These are phyloP conservation scores for Heliconius eleuchia DNA, from an alignment of 1,140 invertebrate species.

Conservation along the genomic window DNA sequence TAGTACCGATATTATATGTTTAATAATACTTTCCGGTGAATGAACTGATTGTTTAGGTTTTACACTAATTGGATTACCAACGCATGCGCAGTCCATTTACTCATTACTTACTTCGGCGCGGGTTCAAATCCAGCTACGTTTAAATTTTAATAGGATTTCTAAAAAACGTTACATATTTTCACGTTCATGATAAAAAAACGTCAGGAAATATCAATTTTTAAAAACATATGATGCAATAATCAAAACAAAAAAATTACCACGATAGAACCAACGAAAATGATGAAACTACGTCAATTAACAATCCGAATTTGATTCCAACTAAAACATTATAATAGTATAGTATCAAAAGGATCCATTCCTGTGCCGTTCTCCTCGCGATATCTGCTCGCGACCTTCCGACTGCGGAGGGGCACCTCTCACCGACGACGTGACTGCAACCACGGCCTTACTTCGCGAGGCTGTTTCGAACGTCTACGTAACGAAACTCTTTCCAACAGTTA, in stretches of 20 bases:
- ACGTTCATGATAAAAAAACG: conserved; percentile 34
- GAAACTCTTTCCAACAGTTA: conserved; percentile 76
- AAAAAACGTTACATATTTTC: conserved; percentile 37
- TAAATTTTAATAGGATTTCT: too few relatives aligned
- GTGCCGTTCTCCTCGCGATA: conserved; percentile 71
- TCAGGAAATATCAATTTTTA: conserved; percentile 42
- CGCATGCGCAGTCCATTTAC: conserved; percentile 46
- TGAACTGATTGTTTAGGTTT: conserved; percentile 62
- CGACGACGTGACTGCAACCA: conserved; percentile 76
- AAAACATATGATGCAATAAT: conserved; percentile 21
- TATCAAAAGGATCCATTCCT: conserved; percentile 68
- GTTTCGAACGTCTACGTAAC: conserved; percentile 78
- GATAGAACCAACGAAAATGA: background rate
- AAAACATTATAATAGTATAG: background rate
- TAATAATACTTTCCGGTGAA: conserved; percentile 50
- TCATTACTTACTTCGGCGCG: too few relatives aligned
- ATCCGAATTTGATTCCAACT: background rate
- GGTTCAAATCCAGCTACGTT: too few relatives aligned
- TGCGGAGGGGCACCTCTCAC: conserved; percentile 76
- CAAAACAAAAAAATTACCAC: background rate
- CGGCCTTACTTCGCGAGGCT: conserved; percentile 77
- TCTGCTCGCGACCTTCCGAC: conserved; percentile 72
- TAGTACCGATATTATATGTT: conserved; percentile 25
- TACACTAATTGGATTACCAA: conserved; percentile 59
- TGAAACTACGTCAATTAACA: background rate